These are phyloP conservation scores for Selene dorsalis DNA, from an alignment of 2,797 vertebrate species.

Conservation along the genomic window DNA sequence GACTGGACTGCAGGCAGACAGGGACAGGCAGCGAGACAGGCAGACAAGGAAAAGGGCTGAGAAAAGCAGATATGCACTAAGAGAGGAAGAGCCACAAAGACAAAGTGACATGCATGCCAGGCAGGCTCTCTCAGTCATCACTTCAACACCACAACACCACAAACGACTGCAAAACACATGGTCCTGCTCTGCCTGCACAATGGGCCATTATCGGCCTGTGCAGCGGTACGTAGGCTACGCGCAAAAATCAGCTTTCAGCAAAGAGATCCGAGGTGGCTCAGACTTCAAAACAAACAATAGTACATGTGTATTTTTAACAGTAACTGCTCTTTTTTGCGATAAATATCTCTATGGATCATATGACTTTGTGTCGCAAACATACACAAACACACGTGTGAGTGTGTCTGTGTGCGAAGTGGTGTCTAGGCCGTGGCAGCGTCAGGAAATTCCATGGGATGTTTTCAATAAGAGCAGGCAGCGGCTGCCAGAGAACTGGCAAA, in stretches of 20 bases:
- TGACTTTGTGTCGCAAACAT: conserved; percentile 52
- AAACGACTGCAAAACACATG: conserved; percentile 81
- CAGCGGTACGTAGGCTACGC: conserved; percentile 21
- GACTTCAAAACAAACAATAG: conserved; percentile 66
- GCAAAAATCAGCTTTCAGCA: conserved; percentile 45
- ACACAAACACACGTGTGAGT: conserved; percentile 43
- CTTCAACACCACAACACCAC: conserved; percentile 71
- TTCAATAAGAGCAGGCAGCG: conserved; percentile 80
- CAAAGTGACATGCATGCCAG: conserved; percentile 60
- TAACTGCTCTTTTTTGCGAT: conserved; percentile 51
- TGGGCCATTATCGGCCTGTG: conserved; percentile 44
- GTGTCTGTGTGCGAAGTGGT: conserved; percentile 48
- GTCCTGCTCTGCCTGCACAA: conserved; percentile 63
- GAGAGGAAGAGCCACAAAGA: conserved; percentile 59
- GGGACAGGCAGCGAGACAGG: conserved; percentile 1
- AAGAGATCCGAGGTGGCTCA: conserved; percentile 34
- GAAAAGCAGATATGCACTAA: conserved; percentile 51
- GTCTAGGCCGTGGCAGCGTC: conserved; percentile 75
- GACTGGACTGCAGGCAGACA: conserved; percentile 3
- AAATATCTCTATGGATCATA: conserved; percentile 62
- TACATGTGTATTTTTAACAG: conserved; percentile 68
- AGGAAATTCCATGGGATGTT: conserved; percentile 88
- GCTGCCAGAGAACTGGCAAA: conserved; percentile 78
- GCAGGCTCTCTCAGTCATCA: conserved; percentile 67
- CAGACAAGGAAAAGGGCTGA: conserved; percentile 32